Evolutionary conservation across 2,797 vertebrate genomes (phyloP).

Genomic region (Vipera ursinii): DNA sequence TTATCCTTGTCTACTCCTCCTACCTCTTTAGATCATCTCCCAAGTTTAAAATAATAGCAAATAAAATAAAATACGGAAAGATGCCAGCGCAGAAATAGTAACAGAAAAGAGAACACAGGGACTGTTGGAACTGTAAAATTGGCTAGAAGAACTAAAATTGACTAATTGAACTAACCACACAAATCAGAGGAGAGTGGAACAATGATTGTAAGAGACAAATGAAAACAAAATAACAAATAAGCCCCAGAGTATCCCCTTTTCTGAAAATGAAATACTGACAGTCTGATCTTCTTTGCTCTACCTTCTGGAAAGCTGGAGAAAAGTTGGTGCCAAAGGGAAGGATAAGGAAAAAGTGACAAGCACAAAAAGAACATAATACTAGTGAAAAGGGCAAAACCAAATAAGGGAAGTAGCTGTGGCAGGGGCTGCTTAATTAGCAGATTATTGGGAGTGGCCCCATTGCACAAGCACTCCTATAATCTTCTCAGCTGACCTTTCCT

Average conservation of each 20-base stretch:
- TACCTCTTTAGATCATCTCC: not conserved
- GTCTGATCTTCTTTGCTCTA: not conserved
- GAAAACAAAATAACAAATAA: not conserved
- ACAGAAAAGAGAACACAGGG: not conserved
- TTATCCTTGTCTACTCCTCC: not conserved
- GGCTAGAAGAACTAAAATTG: not conserved
- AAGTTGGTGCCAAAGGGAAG: not conserved
- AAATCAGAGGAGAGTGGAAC: not conserved
- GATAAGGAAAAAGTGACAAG: not conserved
- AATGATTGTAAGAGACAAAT: not conserved
- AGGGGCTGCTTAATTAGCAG: not conserved
- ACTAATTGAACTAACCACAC: not conserved
- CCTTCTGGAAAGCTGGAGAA: not conserved
- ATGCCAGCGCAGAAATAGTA: not conserved
- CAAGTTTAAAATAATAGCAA: not conserved
- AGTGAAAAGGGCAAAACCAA: not conserved
- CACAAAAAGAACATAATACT: not conserved
- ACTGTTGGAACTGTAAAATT: not conserved
- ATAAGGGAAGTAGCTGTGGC: not conserved
- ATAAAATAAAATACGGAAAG: not conserved
- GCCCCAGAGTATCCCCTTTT: not conserved
- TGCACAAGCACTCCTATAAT: not conserved
- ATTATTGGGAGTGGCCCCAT: not conserved
- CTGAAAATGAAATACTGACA: not conserved
- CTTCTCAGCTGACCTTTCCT: not conserved